Conservation (phyloP, 2,888 invertebrate genomes). For the Macrophya annulata region DNA sequence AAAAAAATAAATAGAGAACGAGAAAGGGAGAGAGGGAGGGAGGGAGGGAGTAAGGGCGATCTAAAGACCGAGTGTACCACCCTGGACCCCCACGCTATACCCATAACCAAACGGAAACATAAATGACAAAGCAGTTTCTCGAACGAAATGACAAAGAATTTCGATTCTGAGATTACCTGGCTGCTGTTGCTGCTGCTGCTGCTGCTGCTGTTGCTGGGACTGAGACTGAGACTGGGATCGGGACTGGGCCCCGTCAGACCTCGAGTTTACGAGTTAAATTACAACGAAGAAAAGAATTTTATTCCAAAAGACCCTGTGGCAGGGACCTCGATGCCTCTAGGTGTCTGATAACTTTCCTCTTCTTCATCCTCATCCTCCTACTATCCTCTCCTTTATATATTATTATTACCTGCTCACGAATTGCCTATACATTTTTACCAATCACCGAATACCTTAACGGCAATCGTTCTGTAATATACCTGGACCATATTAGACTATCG, state of each 20-base stretch:
- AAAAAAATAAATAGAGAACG: neutral
- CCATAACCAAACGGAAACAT: conserved; percentile 70
- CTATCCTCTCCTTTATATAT: neutral
- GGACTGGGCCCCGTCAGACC: conserved; percentile 27
- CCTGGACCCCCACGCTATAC: conserved; percentile 22
- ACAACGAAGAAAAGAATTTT: conserved; percentile 46
- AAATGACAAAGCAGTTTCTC: conserved; percentile 75
- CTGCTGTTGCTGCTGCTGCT: conserved; percentile 21
- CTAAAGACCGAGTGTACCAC: conserved; percentile 34
- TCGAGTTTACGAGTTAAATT: conserved; percentile 50
- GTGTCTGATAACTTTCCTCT: conserved; percentile 42
- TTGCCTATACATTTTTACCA: conserved; percentile 20
- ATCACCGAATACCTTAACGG: neutral
- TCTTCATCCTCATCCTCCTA: too few relatives aligned
- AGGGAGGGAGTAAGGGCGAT: neutral
- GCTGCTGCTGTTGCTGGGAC: conserved; percentile 3
- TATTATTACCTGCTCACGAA: conserved; percentile 6
- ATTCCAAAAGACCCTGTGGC: neutral
- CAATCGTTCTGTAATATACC: too few relatives aligned
- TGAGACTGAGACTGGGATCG: conserved; percentile 20
- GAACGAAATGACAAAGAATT: conserved; percentile 66
- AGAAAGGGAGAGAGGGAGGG: neutral
- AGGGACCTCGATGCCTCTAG: neutral
- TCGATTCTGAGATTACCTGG: conserved; percentile 71
- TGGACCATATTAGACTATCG: too few relatives aligned